Conservation (phyloP, 2,888 invertebrate species). For the Drosophila emarginata region DNA sequence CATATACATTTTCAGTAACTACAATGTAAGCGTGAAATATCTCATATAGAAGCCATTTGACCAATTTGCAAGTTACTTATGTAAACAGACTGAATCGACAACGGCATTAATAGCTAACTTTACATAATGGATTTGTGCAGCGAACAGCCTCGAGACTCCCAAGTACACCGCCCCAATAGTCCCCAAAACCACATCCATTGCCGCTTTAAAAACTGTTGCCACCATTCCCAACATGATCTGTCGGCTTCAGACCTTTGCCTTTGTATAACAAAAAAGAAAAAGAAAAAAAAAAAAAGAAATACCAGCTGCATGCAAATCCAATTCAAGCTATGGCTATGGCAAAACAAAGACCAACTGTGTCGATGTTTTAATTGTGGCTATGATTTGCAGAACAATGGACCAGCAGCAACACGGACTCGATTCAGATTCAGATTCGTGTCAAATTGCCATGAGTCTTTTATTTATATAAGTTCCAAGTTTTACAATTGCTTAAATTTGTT, state of each 20-base stretch:
- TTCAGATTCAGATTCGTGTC: constrained; percentile 43
- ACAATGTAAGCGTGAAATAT: constrained; percentile 56
- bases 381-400: constrained; percentile 70
- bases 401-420: constrained; percentile 39
- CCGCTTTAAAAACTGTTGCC: constrained; percentile 13
- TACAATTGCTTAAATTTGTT: neutral
- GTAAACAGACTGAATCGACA: constrained; percentile 56
- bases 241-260: constrained; percentile 44
- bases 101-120: constrained; percentile 42
- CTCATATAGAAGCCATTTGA: constrained; percentile 60
- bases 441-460: constrained; percentile 44
- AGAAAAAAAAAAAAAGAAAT: constrained; percentile 35
- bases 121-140: constrained; percentile 65
- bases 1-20: constrained; percentile 11
- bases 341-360: constrained; percentile 40
- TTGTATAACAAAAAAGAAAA: constrained; percentile 19
- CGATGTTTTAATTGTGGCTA: constrained; percentile 27
- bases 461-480: constrained; percentile 18
- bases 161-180: constrained; percentile 43
- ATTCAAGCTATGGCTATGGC: constrained; percentile 24
- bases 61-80: constrained; percentile 65
- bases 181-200: constrained; percentile 10
- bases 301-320: constrained; percentile 74
- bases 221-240: constrained; percentile 38
- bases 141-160: constrained; percentile 48